A percentile compares a stretch with the other conserved stretches of the same genome.
Conservation (phyloP, 1,140 invertebrate genomes). For the Cylas formicarius region DNA sequence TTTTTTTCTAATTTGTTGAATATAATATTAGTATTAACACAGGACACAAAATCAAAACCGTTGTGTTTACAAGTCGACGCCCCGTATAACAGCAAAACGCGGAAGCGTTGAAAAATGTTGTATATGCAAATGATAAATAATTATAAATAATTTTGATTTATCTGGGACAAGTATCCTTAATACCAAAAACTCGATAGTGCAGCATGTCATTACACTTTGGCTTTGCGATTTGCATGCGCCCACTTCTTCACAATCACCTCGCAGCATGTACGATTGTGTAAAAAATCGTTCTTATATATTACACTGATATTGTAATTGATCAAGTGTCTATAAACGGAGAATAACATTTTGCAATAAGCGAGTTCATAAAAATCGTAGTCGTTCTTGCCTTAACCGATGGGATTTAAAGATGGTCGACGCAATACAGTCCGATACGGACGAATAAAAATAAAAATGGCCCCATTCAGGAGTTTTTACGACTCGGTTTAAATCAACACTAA, state of each 20-base stretch:
- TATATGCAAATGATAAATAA: no score
- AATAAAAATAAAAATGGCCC: background rate
- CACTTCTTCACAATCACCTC: slow-evolving; percentile 17
- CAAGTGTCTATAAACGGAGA: slow-evolving; percentile 12
- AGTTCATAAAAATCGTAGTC: no score
- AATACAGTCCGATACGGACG: background rate
- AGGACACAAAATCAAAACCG: no score
- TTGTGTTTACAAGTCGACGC: no score
- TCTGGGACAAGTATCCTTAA: no score
- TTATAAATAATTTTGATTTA: no score
- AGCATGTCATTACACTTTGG: slow-evolving; percentile 19
- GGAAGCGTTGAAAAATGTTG: no score
- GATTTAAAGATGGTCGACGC: background rate
- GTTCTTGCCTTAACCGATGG: background rate
- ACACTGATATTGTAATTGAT: slow-evolving; percentile 17
- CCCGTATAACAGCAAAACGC: no score
- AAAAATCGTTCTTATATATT: slow-evolving; percentile 14
- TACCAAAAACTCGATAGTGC: no score
- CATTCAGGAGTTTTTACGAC: background rate
- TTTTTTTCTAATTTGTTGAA: no score
- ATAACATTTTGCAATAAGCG: slow-evolving; percentile 13
- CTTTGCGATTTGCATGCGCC: slow-evolving; percentile 17
- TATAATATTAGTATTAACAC: no score
- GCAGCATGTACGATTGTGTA: background rate
- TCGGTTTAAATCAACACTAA: no score